A percentile compares a stretch with the other conserved stretches of the same genome.
Conservation (phyloP, 2,888 invertebrate species). For the Protodeltote pygarga region DNA sequence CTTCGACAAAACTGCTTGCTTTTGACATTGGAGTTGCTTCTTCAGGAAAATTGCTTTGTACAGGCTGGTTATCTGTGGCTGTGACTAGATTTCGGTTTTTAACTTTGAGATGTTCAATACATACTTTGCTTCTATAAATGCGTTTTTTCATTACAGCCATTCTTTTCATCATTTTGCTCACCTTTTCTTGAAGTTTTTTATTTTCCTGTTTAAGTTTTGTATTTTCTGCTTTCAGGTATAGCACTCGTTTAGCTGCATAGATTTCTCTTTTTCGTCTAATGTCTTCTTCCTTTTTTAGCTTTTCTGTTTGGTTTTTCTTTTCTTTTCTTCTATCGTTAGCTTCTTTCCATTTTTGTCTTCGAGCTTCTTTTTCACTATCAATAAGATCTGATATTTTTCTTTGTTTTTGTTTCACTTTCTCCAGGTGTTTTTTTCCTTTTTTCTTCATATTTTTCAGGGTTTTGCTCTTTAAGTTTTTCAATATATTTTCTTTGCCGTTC, state of each 20-base stretch:
- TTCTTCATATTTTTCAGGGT: constrained; percentile 29
- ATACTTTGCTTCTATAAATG: constrained; percentile 9
- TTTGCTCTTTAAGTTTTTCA: constrained; percentile 19
- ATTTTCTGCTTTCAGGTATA: constrained; percentile 13
- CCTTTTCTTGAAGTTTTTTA: constrained; percentile 18
- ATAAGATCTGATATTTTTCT: constrained; percentile 12
- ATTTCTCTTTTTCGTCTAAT: constrained; percentile 15
- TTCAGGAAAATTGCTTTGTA: constrained; percentile 7
- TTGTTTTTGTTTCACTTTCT: constrained; percentile 20
- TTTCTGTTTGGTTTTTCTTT: constrained; percentile 14
- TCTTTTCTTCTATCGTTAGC: constrained; percentile 18
- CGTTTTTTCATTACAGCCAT: constrained; percentile 12
- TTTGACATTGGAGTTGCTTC: constrained; percentile 9
- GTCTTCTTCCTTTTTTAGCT: constrained; percentile 11
- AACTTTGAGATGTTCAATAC: constrained; percentile 14
- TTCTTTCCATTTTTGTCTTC: too few species aligned
- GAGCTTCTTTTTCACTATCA: constrained; percentile 23
- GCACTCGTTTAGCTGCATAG: constrained; percentile 17
- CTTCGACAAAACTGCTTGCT: constrained; percentile 18
- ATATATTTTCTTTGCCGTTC: constrained; percentile 20
- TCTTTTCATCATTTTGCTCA: constrained; percentile 22
- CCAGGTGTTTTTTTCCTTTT: constrained; percentile 28
- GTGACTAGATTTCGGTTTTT: constrained; percentile 11
- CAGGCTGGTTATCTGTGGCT: constrained; percentile 9
- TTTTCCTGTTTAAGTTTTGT: constrained; percentile 16